Base-by-base conservation (phyloP, 2,888 invertebrate genomes). In the Mesorhabditis spiculigera region DNA sequence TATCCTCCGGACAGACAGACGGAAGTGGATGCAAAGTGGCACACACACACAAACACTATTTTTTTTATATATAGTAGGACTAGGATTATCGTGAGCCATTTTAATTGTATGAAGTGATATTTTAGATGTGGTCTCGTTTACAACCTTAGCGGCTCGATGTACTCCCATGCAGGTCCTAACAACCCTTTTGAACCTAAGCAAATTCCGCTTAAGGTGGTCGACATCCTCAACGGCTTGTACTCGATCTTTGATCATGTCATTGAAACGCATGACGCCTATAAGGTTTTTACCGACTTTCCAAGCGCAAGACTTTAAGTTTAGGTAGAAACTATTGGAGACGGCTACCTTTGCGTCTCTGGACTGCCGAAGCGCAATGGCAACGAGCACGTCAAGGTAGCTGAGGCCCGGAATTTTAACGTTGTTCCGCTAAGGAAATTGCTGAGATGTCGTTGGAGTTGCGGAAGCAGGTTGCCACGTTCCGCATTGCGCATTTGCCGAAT, bases 401-500 rank as follows among this genome's bases (percentile, higher is more conserved):
- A 28, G 28, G 28, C 3, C 3, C n/a, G 66, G 63, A 66, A 70
- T 43, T 43, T 70, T 42, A 66, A 61, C 42, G 63, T 4, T 13
- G n/a, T 42, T 61, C 41, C 45, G 43, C 3, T 28, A 71, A 70
- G n/a, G 71, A 76, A 44, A 71, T 76, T 41, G 68, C 71, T 5
- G 70, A 71, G 58, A 78, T 78, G 77, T 74, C 75, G 5, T 62
- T 78, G 28, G 73, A 70, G n/a, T 66, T 78, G 5, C 44, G 74
- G 65, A 70, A 72, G 63, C 75, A 71, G 45, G 64, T 79, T 0
- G 70, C 69, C 50, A 64, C 69, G 4, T 84, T 81, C 67, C 74
- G 76, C 28, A 80, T 84, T 43, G 77, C 84, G 2, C 82, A 84
- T 73, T 67, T 84, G 41, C 83, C 83, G 4, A 72, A 73, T 1